Evolutionary conservation across 2,888 invertebrate genomes (phyloP), one percentile per base, ranked within the genome.

Genomic region (Amphimallon solstitiale): DNA sequence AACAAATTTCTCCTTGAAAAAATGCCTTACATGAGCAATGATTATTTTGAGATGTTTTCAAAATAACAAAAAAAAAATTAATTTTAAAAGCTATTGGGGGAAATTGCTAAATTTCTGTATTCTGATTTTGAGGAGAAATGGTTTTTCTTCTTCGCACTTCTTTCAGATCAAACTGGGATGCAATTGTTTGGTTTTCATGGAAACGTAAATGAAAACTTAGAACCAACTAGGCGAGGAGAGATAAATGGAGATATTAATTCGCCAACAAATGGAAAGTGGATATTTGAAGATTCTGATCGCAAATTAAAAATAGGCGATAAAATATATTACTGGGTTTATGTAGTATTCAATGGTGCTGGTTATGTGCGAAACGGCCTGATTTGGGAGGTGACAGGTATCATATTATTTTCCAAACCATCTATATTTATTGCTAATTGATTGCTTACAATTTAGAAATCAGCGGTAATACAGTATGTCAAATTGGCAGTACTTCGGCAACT

Each of bases 111-210:
- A n/a, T n/a, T n/a, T n/a, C n/a, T n/a, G n/a, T n/a, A n/a, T n/a
- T n/a, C n/a, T n/a, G n/a, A n/a, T n/a, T n/a, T n/a, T n/a, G n/a
- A n/a, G n/a, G n/a, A n/a, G n/a, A n/a, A n/a, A n/a, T n/a, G n/a
- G n/a, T n/a, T n/a, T n/a, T n/a, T n/a, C n/a, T n/a, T n/a, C n/a
- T n/a, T n/a, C n/a, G n/a, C n/a, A n/a, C n/a, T 14, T n/a, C 2
- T 72, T 75, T 61, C 68, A 85, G 90, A 87, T 77, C 80, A 80
- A 19, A 75, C 83, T 1, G 86, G 85, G 1, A 73, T 89, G 0
- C 80, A 81, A 52, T 75, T 87, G 4, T 89, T 91, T 73, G 87
- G 84, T 0, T 90, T 90, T 77, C 88, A 91, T 80, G 89, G 87
- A 0, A 88, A 88, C 69, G 74, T 89, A 12, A 90, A 90, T 77